These are phyloP conservation scores for Torymus tubicola DNA, from an alignment of 2,888 invertebrate species.

Conservation along the genomic window DNA sequence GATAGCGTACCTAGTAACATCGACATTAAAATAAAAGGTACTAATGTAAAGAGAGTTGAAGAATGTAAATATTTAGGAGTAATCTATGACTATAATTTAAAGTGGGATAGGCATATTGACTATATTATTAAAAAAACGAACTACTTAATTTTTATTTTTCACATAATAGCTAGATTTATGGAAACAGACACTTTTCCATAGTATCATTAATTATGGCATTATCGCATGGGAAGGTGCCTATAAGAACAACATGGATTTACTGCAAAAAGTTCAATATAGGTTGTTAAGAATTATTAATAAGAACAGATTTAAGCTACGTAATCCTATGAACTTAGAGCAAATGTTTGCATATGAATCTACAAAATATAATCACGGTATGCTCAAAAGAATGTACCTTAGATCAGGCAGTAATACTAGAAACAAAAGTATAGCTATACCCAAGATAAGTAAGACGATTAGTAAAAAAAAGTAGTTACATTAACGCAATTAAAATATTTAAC, in stretches of 20 bases:
- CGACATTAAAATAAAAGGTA: too few species aligned
- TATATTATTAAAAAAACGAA: background rate
- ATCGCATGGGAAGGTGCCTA: too few species aligned
- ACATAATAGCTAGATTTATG: background rate
- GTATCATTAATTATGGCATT: too few species aligned
- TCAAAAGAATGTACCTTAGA: background rate
- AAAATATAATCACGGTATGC: background rate
- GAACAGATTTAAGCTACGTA: background rate
- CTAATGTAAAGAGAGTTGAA: too few species aligned
- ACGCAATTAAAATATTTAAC: background rate
- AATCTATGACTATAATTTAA: too few species aligned
- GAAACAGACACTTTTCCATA: background rate
- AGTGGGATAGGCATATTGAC: too few species aligned
- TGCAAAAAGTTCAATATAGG: too few species aligned
- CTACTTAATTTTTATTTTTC: slow-evolving; percentile 11
- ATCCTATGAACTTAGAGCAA: background rate
- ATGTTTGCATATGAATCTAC: background rate
- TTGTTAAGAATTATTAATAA: too few species aligned
- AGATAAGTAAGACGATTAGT: background rate
- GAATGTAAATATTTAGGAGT: too few species aligned
- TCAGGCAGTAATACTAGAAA: background rate
- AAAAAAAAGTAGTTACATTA: background rate
- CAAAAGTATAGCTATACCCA: background rate
- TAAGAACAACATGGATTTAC: too few species aligned
- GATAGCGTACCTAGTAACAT: too few species aligned